Evolutionary conservation across 1,140 invertebrate species (phyloP), one percentile per base, ranked within the genome.

Genomic region (Bombus huntii): DNA sequence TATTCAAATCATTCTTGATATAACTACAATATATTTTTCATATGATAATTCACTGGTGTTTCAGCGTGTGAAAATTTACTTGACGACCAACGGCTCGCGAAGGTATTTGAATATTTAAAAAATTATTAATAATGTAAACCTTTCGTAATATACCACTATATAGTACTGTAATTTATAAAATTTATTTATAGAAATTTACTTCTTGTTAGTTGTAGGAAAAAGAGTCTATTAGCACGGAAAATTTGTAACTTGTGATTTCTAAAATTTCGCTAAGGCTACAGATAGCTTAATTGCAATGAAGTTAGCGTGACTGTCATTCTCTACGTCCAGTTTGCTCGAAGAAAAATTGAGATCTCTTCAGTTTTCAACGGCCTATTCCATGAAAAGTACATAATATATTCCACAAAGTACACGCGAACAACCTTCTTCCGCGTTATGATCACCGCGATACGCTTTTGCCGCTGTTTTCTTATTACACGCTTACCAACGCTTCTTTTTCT

Each of bases 341-440:
- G n/a, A 39, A 39, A 22, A 31, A 76, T 53, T 2, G 22, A 25
- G 34, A 53, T 53, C 28, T 47, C 3, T 13, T 34, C 37, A 22
- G n/a, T 70, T 39, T 57, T 22, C 62, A 83, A 59, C 28, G 10
- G 34, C 22, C 15, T 68, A 62, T 12, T 75, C 39, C 57, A 28
- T 28, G 73, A 68, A 76, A 59, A 59, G 44, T 68, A 62, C 42
- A 74, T 76, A 83, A 83, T 68, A 22, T 83, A 78, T 83, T 78
- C 81, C 28, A 34, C 34, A 13, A 66, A 9, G 62, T 83, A 83
- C 59, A 37, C 62, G 44, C 34, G 59, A 77, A 83, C 62, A 34
- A 83, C n/a, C 74, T 37, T 70, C 81, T 70, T 83, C 73, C 81
- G 62, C 81, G 81, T 57, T 57, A 83, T 76, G 72, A 83, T 76